Percentiles rank a stretch among this genome's conserved stretches.
Conservation (phyloP, 2,797 vertebrate genomes). For the Malurus splendens region DNA sequence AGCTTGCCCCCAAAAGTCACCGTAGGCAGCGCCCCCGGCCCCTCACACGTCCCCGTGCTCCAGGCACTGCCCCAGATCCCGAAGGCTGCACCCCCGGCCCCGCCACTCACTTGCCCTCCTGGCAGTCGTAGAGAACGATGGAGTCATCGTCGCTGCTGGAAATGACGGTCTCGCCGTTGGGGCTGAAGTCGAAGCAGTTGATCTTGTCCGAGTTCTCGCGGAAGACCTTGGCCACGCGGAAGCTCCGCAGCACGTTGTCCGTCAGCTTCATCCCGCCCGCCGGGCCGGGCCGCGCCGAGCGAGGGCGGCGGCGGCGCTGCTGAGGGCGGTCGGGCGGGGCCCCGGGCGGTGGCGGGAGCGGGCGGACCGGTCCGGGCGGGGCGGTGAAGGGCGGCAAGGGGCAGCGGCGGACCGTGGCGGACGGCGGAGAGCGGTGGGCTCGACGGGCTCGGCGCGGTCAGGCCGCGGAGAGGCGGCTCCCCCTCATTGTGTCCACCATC, state of each 20-base stretch:
- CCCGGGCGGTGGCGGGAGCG: background rate
- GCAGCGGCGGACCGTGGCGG: background rate
- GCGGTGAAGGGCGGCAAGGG: background rate
- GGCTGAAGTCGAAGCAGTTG: constrained; percentile 97
- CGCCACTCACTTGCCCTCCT: constrained; percentile 94
- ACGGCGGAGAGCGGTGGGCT: background rate
- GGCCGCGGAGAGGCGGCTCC: constrained; percentile 4
- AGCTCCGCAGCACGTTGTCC: constrained; percentile 98
- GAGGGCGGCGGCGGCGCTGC: background rate
- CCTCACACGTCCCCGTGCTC: background rate
- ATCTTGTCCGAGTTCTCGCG: constrained; percentile 98
- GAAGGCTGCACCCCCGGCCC: background rate
- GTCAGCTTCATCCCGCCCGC: constrained; percentile 91
- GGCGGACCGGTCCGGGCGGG: background rate
- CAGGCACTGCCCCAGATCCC: background rate
- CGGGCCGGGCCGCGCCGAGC: constrained; percentile 8
- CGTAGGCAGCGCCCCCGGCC: too few relatives aligned
- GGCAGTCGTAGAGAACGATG: constrained; percentile 95
- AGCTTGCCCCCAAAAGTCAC: background rate
- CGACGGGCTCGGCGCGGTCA: background rate
- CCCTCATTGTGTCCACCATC: constrained; percentile 77
- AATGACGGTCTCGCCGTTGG: constrained; percentile 95
- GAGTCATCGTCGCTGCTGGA: constrained; percentile 98
- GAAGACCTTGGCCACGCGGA: constrained; percentile 97
- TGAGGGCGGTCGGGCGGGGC: background rate